These are phyloP conservation scores for Neosilurus hyrtlii DNA, from an alignment of 2,797 vertebrate species.

Conservation along the genomic window DNA sequence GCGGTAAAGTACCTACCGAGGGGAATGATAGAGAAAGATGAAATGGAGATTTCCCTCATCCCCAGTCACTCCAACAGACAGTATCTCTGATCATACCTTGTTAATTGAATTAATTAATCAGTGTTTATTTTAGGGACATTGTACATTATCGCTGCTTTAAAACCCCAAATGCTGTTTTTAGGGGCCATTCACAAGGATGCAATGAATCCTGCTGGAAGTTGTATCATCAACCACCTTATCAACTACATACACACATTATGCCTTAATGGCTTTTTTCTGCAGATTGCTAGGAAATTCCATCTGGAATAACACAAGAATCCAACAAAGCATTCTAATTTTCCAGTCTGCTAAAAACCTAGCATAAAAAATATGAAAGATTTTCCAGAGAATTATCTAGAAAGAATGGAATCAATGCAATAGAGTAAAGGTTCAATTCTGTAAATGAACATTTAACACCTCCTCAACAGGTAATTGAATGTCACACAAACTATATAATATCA, in stretches of 20 bases:
- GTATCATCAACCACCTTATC: not conserved
- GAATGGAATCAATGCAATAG: not conserved
- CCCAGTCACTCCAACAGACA: not conserved
- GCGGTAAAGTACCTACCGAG: not conserved
- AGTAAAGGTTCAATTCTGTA: not conserved
- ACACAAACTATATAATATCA: not conserved
- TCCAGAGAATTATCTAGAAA: constrained; percentile 14
- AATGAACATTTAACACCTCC: constrained; percentile 11
- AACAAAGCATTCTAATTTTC: not conserved
- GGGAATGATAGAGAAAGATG: not conserved
- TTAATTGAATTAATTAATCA: no score
- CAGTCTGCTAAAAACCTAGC: not conserved
- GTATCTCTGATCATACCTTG: not conserved
- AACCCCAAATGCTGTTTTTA: not conserved
- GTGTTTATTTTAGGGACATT: not conserved
- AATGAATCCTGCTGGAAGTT: not conserved
- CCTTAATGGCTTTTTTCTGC: not conserved
- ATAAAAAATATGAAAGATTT: not conserved
- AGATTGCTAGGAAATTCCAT: not conserved
- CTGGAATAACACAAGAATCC: not conserved
- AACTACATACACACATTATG: not conserved
- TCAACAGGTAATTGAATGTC: constrained; percentile 34
- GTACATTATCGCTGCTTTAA: not conserved
- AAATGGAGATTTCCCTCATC: not conserved
- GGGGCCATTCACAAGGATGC: not conserved